Conservation (phyloP, 2,113 vertebrate species). For the Lophotis ruficrista region DNA sequence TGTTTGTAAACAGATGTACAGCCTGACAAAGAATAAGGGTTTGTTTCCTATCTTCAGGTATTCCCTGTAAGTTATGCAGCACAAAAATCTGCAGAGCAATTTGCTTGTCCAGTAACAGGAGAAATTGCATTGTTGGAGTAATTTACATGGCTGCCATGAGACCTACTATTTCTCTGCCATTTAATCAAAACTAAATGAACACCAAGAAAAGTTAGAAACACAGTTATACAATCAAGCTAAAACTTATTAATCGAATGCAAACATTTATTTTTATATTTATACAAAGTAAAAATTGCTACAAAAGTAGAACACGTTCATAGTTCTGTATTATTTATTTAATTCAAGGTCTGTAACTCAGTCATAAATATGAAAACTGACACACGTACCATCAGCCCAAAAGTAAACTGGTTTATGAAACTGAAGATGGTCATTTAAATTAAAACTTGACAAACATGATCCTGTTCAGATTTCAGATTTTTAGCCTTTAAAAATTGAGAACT, state of each 20-base stretch:
- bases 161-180: not conserved
- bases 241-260: not conserved
- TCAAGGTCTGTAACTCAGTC: not conserved
- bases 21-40: not conserved
- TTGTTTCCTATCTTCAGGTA: not conserved
- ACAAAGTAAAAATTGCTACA: not conserved
- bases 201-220: not conserved
- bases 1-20: not conserved
- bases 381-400: not conserved
- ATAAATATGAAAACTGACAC: not conserved
- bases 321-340: not conserved
- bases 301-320: rapidly evolving
- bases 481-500: not conserved
- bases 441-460: not conserved
- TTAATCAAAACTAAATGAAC: not conserved
- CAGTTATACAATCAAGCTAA: not conserved
- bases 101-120: not conserved
- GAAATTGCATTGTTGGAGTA: not conserved
- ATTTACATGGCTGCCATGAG: not conserved
- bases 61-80: not conserved
- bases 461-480: not conserved
- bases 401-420: not conserved
- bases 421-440: not conserved
- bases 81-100: not conserved
- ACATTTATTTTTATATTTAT: not conserved